Evolutionary conservation across 2,113 vertebrate genomes (phyloP).

Genomic region (Megaptera novaeangliae): DNA sequence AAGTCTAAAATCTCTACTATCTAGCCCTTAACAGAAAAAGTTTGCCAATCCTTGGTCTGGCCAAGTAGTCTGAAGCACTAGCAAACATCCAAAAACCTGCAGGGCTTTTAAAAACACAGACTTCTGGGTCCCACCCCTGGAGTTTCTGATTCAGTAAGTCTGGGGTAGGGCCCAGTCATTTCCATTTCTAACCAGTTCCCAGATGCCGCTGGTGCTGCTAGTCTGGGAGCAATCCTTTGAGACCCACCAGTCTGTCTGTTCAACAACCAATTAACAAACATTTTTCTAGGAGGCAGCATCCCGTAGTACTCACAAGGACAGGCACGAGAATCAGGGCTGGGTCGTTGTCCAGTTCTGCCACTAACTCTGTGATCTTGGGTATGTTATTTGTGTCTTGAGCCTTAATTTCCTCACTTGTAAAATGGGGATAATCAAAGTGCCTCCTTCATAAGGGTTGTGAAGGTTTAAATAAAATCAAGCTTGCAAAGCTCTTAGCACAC

Average conservation of each 20-base stretch:
- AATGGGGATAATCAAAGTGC: neutral
- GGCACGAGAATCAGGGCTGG: neutral
- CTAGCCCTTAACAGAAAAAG: neutral
- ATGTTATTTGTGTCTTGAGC: neutral
- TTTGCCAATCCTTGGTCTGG: neutral
- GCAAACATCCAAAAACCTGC: neutral
- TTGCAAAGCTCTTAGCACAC: neutral
- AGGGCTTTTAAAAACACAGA: neutral
- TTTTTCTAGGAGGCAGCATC: neutral
- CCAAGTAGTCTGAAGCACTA: neutral
- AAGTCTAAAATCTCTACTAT: neutral
- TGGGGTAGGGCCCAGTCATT: neutral
- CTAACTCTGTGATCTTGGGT: neutral
- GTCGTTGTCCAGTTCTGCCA: neutral
- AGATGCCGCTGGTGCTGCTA: neutral
- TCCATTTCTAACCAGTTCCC: neutral
- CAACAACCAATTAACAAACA: neutral
- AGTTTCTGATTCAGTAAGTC: neutral
- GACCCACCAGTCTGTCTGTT: neutral
- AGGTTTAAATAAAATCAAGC: neutral
- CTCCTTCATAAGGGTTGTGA: neutral
- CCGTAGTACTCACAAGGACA: neutral
- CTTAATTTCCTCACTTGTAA: constrained; percentile 8
- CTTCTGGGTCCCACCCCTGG: neutral
- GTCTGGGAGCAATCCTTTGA: neutral